Conservation (phyloP, 2,888 invertebrate genomes). For the Cheilosia urbana region DNA sequence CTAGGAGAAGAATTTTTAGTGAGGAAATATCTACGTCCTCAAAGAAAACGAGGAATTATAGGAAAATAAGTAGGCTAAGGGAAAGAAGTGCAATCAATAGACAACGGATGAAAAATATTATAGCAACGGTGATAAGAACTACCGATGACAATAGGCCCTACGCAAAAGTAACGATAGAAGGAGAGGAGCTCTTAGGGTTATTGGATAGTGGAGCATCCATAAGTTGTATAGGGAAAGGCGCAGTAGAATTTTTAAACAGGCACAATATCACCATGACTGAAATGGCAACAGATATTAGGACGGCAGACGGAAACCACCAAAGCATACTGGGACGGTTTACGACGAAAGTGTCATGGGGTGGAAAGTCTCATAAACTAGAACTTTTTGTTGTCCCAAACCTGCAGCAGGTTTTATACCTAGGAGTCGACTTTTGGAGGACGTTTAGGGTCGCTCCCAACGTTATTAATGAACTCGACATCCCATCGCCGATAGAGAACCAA, state of each 20-base stretch:
- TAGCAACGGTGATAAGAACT: neutral
- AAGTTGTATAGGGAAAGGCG: neutral
- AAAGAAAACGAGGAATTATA: neutral
- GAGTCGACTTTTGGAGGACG: neutral
- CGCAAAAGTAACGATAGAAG: neutral
- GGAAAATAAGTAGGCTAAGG: no score
- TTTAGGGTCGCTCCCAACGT: neutral
- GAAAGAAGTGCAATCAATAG: no score
- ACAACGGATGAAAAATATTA: neutral
- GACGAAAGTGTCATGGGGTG: no score
- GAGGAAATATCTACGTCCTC: no score
- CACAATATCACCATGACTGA: neutral
- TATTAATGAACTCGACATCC: neutral
- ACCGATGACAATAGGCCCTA: no score
- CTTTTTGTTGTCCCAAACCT: neutral
- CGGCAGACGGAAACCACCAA: neutral
- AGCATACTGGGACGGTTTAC: no score
- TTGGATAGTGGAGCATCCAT: slow-evolving; percentile 19
- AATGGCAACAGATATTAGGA: neutral
- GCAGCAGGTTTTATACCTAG: neutral
- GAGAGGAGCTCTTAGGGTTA: neutral
- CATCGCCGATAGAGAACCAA: neutral
- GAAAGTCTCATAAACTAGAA: neutral
- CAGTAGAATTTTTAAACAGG: neutral
- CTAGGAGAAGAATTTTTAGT: no score